A percentile compares a stretch with the other conserved stretches of the same genome.
These are phyloP conservation scores for Ophioderma brevispina DNA, from an alignment of 35 echinoderm and acorn worm species.

Conservation along the genomic window DNA sequence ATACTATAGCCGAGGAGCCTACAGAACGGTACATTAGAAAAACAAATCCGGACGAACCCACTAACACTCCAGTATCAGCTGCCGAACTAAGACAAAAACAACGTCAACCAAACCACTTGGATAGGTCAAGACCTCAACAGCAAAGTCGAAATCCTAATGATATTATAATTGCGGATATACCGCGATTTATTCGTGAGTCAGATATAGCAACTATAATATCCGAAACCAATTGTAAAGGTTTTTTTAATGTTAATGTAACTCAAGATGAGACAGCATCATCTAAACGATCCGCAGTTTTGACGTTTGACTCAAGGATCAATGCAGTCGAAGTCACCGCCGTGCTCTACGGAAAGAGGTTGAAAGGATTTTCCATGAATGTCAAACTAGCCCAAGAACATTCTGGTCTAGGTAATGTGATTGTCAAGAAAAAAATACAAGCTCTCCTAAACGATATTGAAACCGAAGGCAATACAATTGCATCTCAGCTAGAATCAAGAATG, in stretches of 20 bases:
- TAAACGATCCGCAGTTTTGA: background rate
- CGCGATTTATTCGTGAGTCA: background rate
- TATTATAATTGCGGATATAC: conserved; percentile 2
- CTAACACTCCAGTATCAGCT: no score
- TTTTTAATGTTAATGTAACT: background rate
- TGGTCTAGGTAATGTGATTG: background rate
- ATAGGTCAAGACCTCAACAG: no score
- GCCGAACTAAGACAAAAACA: no score
- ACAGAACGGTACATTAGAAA: no score
- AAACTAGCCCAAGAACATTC: background rate
- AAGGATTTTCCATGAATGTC: background rate
- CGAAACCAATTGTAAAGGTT: background rate
- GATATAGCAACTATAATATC: background rate
- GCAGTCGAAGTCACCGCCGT: background rate
- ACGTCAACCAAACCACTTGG: no score
- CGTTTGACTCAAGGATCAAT: background rate
- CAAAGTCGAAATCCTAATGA: conserved; percentile 13
- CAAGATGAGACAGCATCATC: background rate
- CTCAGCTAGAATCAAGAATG: background rate
- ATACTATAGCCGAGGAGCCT: no score
- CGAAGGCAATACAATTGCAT: background rate
- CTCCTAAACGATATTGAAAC: background rate
- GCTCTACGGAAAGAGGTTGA: conserved; percentile 4
- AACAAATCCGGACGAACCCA: no score
- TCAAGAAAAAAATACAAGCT: background rate